Evolutionary conservation across 2,888 invertebrate species (phyloP).

Genomic region (Elmis aenea): DNA sequence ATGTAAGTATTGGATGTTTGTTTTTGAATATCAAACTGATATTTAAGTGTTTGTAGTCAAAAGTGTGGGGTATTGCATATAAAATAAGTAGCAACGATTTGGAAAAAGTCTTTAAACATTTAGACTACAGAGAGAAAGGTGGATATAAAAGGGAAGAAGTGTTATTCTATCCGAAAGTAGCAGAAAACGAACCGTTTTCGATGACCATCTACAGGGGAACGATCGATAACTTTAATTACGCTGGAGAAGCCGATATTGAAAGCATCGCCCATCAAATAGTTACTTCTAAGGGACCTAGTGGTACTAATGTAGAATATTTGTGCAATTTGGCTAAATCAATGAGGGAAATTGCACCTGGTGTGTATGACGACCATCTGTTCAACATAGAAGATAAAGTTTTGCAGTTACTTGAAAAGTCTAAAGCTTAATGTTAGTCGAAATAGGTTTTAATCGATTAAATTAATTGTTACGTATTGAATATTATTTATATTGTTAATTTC

Average conservation of each 20-base stretch:
- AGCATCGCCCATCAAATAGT: conserved; percentile 78
- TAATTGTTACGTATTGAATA: no score
- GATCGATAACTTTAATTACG: conserved; percentile 64
- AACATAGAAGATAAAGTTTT: conserved; percentile 61
- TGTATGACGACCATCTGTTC: conserved; percentile 72
- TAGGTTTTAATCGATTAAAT: conserved; percentile 3
- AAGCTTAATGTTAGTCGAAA: conserved; percentile 15
- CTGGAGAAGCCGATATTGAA: conserved; percentile 69
- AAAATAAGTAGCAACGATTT: conserved; percentile 68
- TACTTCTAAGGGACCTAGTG: conserved; percentile 74
- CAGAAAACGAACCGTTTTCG: conserved; percentile 55
- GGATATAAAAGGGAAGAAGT: conserved; percentile 75
- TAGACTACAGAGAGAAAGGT: conserved; percentile 89
- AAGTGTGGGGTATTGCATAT: conserved; percentile 91
- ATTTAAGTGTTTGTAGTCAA: conserved; percentile 46
- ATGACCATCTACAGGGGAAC: conserved; percentile 79
- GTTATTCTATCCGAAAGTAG: conserved; percentile 62
- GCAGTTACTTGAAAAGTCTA: conserved; percentile 35
- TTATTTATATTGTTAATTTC: no score
- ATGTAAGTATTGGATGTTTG: conserved; percentile 27
- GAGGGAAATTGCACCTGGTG: conserved; percentile 66
- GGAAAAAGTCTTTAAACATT: conserved; percentile 67
- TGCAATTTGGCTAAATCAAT: conserved; percentile 77
- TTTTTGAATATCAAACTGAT: not conserved
- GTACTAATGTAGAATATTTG: conserved; percentile 87